Evolutionary conservation across 2,888 invertebrate species (phyloP), one percentile per base, ranked within the genome.

Genomic region (Perithous albicinctus): DNA sequence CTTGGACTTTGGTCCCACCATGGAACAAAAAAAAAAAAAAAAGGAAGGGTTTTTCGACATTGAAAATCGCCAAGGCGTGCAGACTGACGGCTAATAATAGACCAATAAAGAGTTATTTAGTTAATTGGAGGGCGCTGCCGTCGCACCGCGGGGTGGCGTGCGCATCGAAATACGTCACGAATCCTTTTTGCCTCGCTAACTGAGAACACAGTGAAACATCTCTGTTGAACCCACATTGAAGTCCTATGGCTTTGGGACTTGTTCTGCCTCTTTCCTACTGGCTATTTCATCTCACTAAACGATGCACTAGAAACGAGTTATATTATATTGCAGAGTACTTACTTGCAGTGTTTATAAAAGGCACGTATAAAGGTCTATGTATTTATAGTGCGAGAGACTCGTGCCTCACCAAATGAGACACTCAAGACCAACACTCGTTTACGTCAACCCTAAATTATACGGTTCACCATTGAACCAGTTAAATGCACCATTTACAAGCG

Each of bases 101-200:
- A 75, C 85, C 88, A 87, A 89, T 90, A 87, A 90, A 89, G 87
- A 87, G 87, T 87, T 88, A 85, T 86, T 88, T 86, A 80, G 85
- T 85, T 86, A 86, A 90, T 89, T 88, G 85, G 83, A 86, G 86
- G 85, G 82, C 84, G 67, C 78, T 78, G 77, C 35, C 26, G 64
- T 82, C 80, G n/a, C n/a, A 70, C 70, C 75, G n/a, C 79, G 75
- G 72, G 77, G 70, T 76, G 66, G 76, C 83, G 32, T 18, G 12
- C 32, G 38, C 38, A 3, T 59, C 59, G 29, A 2, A 32, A 18
- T 41, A 41, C 63, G 70, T 67, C 75, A 63, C 73, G n/a, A 67
- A 78, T 54, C 79, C 66, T 70, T 76, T 80, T 43, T 15, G 29
- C 26, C 69, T 70, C 29, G 12, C 35, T 15, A 61, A 38, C 32